A percentile compares a stretch with the other conserved stretches of the same genome.
Conservation (phyloP, 1,140 invertebrate genomes). For the Drosophila kurseongensis region DNA sequence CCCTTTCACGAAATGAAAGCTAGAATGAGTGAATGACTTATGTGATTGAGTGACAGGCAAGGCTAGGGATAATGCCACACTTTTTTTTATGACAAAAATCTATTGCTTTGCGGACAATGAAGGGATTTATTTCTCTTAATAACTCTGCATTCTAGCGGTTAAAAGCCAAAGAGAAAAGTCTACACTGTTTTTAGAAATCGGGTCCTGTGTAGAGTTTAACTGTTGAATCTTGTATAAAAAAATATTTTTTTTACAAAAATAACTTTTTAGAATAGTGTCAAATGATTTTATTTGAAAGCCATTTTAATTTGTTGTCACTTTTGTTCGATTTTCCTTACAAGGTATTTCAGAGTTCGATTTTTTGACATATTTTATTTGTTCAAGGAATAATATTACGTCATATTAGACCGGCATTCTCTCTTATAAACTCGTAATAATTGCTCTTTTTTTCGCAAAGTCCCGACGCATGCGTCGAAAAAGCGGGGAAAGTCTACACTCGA, state of each 20-base stretch:
- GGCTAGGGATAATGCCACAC: slow-evolving; percentile 53
- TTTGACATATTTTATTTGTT: neutral
- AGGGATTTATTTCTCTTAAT: slow-evolving; percentile 6
- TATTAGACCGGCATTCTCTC: slow-evolving; percentile 60
- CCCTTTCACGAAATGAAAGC: slow-evolving; percentile 40
- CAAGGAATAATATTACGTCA: slow-evolving; percentile 57
- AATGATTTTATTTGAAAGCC: too few relatives aligned
- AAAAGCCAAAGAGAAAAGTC: slow-evolving; percentile 24
- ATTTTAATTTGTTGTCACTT: too few relatives aligned
- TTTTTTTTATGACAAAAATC: slow-evolving; percentile 53
- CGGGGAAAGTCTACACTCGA: slow-evolving; percentile 51
- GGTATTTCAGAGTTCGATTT: neutral
- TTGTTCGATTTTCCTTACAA: too few relatives aligned
- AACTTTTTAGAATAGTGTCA: neutral
- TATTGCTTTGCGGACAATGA: slow-evolving; percentile 18
- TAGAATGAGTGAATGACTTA: slow-evolving; percentile 24
- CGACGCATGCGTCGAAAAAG: slow-evolving; percentile 46
- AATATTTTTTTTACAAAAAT: neutral
- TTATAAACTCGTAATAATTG: slow-evolving; percentile 38
- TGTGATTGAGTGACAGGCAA: slow-evolving; percentile 21
- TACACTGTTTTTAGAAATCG: slow-evolving; percentile 7
- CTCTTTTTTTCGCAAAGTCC: neutral
- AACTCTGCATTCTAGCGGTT: neutral
- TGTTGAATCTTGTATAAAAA: slow-evolving; percentile 49
- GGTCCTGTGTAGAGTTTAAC: slow-evolving; percentile 61